Evolutionary conservation across 2,113 vertebrate species (phyloP).

Genomic region (Sylvia atricapilla): DNA sequence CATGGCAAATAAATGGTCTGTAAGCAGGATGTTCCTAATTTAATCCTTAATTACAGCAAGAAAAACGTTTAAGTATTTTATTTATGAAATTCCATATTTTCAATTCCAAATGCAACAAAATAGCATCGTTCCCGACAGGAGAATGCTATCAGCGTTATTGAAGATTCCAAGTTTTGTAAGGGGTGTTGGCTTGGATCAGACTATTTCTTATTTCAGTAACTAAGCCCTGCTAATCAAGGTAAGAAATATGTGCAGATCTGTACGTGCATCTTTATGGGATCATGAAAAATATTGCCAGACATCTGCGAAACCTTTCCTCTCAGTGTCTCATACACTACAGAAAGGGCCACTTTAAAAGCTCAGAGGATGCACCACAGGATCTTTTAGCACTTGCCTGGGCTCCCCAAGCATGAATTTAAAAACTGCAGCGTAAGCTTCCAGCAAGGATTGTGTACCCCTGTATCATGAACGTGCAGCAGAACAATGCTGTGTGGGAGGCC

Average conservation of each 20-base stretch:
- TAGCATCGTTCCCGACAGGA: not conserved
- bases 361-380: not conserved
- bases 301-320: not conserved
- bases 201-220: not conserved
- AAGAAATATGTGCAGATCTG: not conserved
- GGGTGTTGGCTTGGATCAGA: not conserved
- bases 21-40: not conserved
- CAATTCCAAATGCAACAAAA: not conserved
- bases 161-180: not conserved
- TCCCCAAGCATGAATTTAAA: not conserved
- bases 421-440: not conserved
- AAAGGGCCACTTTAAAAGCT: not conserved
- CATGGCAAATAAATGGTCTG: not conserved
- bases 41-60: not conserved
- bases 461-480: not conserved
- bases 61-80: not conserved
- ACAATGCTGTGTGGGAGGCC: not conserved
- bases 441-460: not conserved
- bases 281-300: not conserved
- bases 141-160: not conserved
- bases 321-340: not conserved
- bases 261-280: not conserved
- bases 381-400: not conserved
- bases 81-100: not conserved
- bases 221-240: not conserved